A percentile compares a stretch with the other conserved stretches of the same genome.
phyloP scores from a whole-genome alignment of 2,888 invertebrate species.

The Acanthoscelides obtectus region DNA sequence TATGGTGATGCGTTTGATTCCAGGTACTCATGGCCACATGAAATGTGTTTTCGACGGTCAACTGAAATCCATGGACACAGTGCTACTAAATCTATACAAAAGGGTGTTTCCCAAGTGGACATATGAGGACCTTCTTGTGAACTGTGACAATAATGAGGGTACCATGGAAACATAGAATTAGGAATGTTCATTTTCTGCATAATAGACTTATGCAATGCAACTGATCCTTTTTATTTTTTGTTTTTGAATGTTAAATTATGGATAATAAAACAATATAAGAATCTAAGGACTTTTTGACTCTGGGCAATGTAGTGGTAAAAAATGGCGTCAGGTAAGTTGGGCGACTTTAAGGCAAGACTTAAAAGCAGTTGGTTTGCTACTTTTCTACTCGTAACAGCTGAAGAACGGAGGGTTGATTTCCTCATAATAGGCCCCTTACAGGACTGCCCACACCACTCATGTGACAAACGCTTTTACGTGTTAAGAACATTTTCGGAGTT shows the following conservation, averaged over 20 bases:
- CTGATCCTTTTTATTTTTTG: slow-evolving; percentile 2
- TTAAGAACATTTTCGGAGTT: no score
- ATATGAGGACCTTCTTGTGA: slow-evolving; percentile 65
- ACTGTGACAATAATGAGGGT: slow-evolving; percentile 27
- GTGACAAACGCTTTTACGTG: no score
- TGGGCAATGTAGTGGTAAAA: no score
- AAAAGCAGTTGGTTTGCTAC: no score
- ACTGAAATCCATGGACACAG: slow-evolving; percentile 93
- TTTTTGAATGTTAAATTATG: neutral
- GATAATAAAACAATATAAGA: slow-evolving; percentile 1
- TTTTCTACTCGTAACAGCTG: no score
- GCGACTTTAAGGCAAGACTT: no score
- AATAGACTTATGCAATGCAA: neutral
- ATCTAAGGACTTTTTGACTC: neutral
- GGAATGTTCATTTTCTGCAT: neutral
- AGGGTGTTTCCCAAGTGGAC: slow-evolving; percentile 97
- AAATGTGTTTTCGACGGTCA: slow-evolving; percentile 95
- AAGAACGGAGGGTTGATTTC: no score
- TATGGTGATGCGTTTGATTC: no score
- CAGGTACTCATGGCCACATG: slow-evolving; percentile 99
- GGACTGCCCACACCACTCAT: no score
- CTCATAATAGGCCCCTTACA: no score
- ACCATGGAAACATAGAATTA: slow-evolving; percentile 31
- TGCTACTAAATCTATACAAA: slow-evolving; percentile 90
- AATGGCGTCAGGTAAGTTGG: no score